Percentiles rank a stretch among this genome's conserved stretches.
Conservation (phyloP, 2,797 vertebrate species). For the Diceros bicornis region DNA sequence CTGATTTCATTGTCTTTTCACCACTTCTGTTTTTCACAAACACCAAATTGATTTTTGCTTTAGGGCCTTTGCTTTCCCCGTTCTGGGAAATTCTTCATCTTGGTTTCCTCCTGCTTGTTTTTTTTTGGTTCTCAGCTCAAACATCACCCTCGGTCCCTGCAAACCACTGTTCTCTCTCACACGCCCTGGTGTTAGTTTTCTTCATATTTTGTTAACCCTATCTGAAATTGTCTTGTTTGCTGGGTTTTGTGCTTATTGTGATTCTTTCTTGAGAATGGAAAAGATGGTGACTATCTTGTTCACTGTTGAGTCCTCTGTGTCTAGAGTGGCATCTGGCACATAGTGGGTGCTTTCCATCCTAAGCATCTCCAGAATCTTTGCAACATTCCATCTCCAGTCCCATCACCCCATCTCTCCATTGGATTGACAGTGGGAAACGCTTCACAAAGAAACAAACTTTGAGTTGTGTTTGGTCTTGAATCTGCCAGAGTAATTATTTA, state of each 20-base stretch:
- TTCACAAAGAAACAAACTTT: neutral
- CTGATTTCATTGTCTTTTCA: neutral
- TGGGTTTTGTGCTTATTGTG: neutral
- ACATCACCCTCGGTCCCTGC: no score
- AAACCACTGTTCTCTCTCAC: neutral
- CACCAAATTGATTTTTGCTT: neutral
- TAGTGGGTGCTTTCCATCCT: accelerated
- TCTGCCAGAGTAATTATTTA: neutral
- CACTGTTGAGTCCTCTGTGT: neutral
- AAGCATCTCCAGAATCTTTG: neutral
- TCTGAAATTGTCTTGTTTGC: neutral
- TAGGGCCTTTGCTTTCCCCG: neutral
- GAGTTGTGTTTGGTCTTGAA: neutral
- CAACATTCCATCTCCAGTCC: neutral
- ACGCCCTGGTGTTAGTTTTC: neutral
- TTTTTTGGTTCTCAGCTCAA: neutral
- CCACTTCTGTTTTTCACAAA: neutral
- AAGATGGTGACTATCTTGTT: neutral
- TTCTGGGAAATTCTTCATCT: neutral
- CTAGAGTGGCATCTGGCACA: accelerated
- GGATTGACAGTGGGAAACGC: neutral
- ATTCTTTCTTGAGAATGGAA: neutral
- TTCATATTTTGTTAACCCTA: neutral
- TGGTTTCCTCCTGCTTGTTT: neutral
- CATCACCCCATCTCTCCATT: neutral